Conservation (phyloP, 1,140 invertebrate genomes). For the Theocolax elegans region DNA sequence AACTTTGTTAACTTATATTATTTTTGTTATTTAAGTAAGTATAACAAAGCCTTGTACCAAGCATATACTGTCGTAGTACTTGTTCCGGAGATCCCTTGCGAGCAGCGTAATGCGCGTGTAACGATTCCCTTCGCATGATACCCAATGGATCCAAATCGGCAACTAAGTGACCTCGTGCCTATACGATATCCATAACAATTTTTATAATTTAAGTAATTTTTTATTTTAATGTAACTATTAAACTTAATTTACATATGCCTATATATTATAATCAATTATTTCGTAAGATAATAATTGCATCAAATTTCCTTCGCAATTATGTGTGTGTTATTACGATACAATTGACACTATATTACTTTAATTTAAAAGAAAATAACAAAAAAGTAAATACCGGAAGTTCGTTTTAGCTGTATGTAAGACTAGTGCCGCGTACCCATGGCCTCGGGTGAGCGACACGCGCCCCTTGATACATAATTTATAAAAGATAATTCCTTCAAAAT, state of each 20-base stretch:
- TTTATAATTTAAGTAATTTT: constrained; percentile 50
- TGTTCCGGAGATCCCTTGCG: constrained; percentile 72
- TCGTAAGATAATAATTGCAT: constrained; percentile 20
- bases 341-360: constrained; percentile 34
- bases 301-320: constrained; percentile 32
- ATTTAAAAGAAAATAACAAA: constrained; percentile 18
- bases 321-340: constrained; percentile 8
- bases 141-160: constrained; percentile 94
- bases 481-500: constrained; percentile 11
- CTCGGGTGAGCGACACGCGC: too few species aligned
- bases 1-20: too few species aligned
- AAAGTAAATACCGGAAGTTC: constrained; percentile 18
- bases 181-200: constrained; percentile 54
- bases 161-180: constrained; percentile 96
- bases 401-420: constrained; percentile 15
- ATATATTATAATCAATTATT: too few species aligned
- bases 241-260: too few species aligned
- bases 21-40: too few species aligned
- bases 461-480: too few species aligned
- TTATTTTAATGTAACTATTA: background rate
- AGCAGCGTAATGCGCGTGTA: constrained; percentile 71
- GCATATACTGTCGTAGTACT: constrained; percentile 75
- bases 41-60: constrained; percentile 72
- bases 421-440: too few species aligned
- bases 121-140: constrained; percentile 77